Base-by-base conservation (phyloP, 2,888 invertebrate genomes). In the Drosophila eohydei region DNA sequence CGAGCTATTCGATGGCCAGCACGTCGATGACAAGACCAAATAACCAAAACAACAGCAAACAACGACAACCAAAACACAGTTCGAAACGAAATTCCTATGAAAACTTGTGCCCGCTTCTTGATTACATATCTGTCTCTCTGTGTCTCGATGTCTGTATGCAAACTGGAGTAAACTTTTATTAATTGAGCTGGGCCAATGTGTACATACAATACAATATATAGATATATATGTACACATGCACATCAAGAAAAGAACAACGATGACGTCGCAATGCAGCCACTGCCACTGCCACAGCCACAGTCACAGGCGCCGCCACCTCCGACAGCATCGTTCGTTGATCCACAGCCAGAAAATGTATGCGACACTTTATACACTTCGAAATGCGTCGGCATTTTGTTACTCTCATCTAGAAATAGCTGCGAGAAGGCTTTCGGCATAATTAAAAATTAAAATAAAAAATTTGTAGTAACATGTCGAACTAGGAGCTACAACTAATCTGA, bases 141-240 rank as follows among this genome's bases (percentile, higher is more conserved):
- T 38, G 16, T 41, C 11, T 8, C 14, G 14, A 4, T 34, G 28
- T 41, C 30, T 62, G 66, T 64, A 68, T 78, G 78, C 73, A 78
- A 82, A 81, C 79, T 79, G 79, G 73, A 81, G 81, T 84, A 83
- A 84, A 83, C 70, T 84, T 71, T 84, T 79, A 84, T 84, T 84
- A 83, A 83, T 84, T 84, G 72, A 73, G 60, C 80, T 56, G 52
- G 51, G 60, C 67, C 38, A 69, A 51, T 50, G 60, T 48, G 43
- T 54, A 55, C 57, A 62, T 14, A 55, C 34, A 41, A 34, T 16
- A 36, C 36, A 38, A 62, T 32, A 50, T 38, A 48, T 16, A 38
- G 8, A 36, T 36, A 34, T 34, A 57, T 43, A 38, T n/a, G 14
- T 40, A 8, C 11, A 43, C 9, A 44, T 43, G 21, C 40, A 11